These are phyloP conservation scores for Drosophila diplacantha DNA, from an alignment of 2,888 invertebrate species.

Conservation along the genomic window DNA sequence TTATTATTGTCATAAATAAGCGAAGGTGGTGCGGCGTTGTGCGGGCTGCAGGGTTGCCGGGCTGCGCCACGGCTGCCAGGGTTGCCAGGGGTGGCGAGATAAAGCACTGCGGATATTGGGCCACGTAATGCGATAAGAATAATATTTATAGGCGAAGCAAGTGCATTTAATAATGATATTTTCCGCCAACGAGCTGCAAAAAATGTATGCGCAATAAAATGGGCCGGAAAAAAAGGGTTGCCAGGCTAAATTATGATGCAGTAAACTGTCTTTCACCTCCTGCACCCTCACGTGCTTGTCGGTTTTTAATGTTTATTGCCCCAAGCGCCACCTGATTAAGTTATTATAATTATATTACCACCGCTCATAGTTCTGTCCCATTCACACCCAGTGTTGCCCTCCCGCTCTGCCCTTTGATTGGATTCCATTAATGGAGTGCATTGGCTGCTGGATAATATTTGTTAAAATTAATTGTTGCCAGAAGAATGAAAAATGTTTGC, in stretches of 20 bases:
- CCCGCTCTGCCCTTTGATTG: conserved; percentile 6
- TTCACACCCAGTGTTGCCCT: not conserved
- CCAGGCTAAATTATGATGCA: conserved; percentile 41
- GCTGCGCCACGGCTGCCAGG: conserved; percentile 2
- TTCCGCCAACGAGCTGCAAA: conserved; percentile 32
- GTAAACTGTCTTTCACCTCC: conserved; percentile 23
- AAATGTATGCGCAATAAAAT: conserved; percentile 33
- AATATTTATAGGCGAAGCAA: conserved; percentile 43
- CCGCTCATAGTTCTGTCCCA: not conserved
- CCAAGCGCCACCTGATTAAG: conserved; percentile 45
- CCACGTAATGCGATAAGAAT: conserved; percentile 38
- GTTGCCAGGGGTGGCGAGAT: conserved; percentile 24
- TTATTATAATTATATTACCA: conserved; percentile 42
- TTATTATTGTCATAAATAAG: conserved; percentile 45
- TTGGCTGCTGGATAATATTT: conserved; percentile 32
- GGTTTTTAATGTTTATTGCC: conserved; percentile 43
- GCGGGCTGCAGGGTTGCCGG: not conserved
- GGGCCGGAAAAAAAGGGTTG: conserved; percentile 18
- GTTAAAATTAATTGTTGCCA: conserved; percentile 32
- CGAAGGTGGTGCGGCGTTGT: conserved; percentile 1
- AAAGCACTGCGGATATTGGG: conserved; percentile 34
- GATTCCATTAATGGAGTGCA: conserved; percentile 41
- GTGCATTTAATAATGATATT: conserved; percentile 46
- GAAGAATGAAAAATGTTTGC: conserved; percentile 19
- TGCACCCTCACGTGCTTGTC: not conserved